These are phyloP conservation scores for Apotomis turbidana DNA, from an alignment of 2,888 invertebrate genomes.

Conservation along the genomic window DNA sequence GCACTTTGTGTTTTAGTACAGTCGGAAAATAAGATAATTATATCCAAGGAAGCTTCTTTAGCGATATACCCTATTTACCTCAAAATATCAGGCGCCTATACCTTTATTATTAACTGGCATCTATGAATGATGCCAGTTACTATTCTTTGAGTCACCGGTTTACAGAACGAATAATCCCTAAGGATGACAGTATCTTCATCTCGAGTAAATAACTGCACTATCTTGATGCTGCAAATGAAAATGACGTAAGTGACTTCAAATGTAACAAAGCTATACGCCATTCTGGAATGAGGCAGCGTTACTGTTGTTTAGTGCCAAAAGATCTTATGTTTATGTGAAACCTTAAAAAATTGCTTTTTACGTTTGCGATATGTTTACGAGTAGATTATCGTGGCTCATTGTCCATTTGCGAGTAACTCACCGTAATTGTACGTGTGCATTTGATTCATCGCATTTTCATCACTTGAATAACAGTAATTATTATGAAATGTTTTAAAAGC, in stretches of 20 bases:
- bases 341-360: background rate
- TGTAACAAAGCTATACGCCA: too few species aligned
- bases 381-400: background rate
- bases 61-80: too few species aligned
- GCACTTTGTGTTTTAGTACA: too few species aligned
- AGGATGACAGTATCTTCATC: slow-evolving; percentile 5
- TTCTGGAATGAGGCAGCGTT: background rate
- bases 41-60: too few species aligned
- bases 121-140: background rate
- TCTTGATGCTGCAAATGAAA: background rate
- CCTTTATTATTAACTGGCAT: too few species aligned
- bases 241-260: too few species aligned
- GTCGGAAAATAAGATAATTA: too few species aligned
- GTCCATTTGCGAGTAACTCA: slow-evolving; percentile 22
- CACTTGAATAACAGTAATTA: slow-evolving; percentile 47
- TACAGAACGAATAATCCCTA: background rate
- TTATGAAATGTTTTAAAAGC: slow-evolving; percentile 52
- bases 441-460: slow-evolving; percentile 43
- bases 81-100: too few species aligned
- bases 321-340: background rate
- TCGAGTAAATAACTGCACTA: slow-evolving; percentile 1
- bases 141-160: too few species aligned
- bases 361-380: background rate
- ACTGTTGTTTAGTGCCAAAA: background rate
- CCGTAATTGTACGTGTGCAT: slow-evolving; percentile 19